Conservation (phyloP, 2,113 vertebrate genomes). For the Cephalopholis sonnerati region DNA sequence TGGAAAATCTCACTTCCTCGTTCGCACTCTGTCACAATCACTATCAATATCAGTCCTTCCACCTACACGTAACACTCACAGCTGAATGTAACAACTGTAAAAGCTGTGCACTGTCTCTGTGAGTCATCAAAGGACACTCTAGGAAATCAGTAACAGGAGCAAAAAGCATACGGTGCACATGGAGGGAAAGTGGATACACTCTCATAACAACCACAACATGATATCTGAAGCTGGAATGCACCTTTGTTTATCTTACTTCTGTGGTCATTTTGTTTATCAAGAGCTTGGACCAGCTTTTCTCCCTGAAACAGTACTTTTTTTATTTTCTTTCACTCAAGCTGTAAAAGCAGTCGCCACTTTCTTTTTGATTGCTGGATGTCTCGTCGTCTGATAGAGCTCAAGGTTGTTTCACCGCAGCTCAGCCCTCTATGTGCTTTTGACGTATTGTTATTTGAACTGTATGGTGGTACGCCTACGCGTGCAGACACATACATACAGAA, state of each 20-base stretch:
- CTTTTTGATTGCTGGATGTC: neutral
- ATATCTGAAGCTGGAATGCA: neutral
- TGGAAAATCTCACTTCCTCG: slow-evolving; percentile 48
- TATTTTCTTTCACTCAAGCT: neutral
- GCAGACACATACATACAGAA: neutral
- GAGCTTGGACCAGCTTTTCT: neutral
- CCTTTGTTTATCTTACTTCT: neutral
- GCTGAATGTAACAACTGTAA: neutral
- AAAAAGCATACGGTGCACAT: neutral
- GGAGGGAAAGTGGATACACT: neutral
- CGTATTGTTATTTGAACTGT: neutral
- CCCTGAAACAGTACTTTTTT: neutral
- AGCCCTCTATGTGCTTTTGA: neutral
- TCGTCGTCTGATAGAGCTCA: neutral
- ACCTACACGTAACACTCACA: neutral
- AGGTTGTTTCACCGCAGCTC: slow-evolving; percentile 5
- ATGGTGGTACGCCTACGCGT: neutral
- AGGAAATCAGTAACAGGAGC: slow-evolving; percentile 4
- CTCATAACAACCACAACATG: slow-evolving; percentile 9
- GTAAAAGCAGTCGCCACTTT: neutral
- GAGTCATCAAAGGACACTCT: slow-evolving; percentile 8
- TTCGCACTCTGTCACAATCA: neutral
- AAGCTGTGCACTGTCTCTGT: neutral
- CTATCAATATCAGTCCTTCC: neutral
- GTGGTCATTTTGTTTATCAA: neutral